Evolutionary conservation across 1,140 invertebrate species (phyloP).

Genomic region (Cyphomyrmex costatus): DNA sequence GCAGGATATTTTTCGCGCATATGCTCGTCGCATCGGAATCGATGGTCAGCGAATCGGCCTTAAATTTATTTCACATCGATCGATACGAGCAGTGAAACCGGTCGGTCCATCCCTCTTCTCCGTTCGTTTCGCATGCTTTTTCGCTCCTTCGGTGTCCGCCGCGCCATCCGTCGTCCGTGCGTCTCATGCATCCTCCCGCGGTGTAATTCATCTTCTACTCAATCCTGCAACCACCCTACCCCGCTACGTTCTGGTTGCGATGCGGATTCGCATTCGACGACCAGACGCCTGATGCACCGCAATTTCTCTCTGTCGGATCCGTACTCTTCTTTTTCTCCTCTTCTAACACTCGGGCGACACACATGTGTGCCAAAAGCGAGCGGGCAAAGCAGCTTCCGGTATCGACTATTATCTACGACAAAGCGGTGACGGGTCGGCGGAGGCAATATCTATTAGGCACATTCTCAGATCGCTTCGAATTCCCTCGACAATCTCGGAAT

Average conservation of each 20-base stretch:
- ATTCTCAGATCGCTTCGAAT: slow-evolving; percentile 3
- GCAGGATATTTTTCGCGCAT: slow-evolving; percentile 40
- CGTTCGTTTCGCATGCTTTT: slow-evolving; percentile 21
- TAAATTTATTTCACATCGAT: slow-evolving; percentile 40
- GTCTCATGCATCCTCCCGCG: slow-evolving; percentile 41
- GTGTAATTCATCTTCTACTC: slow-evolving; percentile 50
- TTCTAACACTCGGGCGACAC: slow-evolving; percentile 1
- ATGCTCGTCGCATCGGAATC: slow-evolving; percentile 18
- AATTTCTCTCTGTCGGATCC: slow-evolving; percentile 54
- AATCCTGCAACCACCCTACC: background rate
- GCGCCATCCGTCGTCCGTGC: slow-evolving; percentile 37
- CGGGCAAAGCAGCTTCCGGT: background rate
- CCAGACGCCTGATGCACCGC: slow-evolving; percentile 32
- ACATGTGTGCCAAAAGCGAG: slow-evolving; percentile 44
- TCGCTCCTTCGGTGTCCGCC: slow-evolving; percentile 13
- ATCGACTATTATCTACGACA: slow-evolving; percentile 10
- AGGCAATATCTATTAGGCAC: background rate
- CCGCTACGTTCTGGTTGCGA: background rate
- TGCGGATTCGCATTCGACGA: slow-evolving; percentile 59
- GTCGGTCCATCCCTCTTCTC: background rate
- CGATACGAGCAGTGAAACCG: slow-evolving; percentile 8
- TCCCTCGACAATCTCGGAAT: slow-evolving; percentile 8
- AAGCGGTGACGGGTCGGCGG: background rate
- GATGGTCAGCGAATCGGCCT: slow-evolving; percentile 30
- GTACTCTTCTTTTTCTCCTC: slow-evolving; percentile 22